These are phyloP conservation scores for Regulus satrapa DNA, from an alignment of 2,113 vertebrate species.

Conservation along the genomic window DNA sequence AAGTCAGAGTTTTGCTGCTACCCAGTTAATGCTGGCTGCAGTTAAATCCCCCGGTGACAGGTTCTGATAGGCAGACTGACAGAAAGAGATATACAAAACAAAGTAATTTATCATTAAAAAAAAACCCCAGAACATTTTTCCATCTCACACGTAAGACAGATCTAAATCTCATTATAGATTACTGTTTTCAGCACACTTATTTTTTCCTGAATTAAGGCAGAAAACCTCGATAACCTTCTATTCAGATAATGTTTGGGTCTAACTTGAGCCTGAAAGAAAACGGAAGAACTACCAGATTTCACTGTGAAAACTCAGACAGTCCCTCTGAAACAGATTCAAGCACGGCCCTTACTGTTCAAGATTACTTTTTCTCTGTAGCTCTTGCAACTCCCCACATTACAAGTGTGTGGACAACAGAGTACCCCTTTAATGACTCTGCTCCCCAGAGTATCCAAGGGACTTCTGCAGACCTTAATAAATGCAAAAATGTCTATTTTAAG, in stretches of 20 bases:
- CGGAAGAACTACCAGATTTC: neutral
- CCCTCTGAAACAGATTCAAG: neutral
- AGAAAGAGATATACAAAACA: constrained; percentile 27
- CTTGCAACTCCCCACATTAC: neutral
- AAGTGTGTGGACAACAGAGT: neutral
- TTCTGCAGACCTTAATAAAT: neutral
- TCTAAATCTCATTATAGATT: neutral
- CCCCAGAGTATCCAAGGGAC: neutral
- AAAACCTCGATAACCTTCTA: neutral
- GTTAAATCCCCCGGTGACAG: neutral
- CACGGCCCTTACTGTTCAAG: neutral
- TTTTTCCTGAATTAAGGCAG: neutral
- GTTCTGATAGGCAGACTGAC: constrained; percentile 42
- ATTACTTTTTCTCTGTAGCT: neutral
- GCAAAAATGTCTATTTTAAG: neutral
- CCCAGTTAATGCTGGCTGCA: constrained; percentile 9
- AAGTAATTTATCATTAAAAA: constrained; percentile 29
- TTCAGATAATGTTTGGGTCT: neutral
- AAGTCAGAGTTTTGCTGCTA: constrained; percentile 39
- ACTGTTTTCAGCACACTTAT: neutral
- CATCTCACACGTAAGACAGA: neutral
- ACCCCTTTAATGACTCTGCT: neutral
- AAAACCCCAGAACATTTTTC: neutral
- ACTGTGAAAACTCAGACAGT: neutral
- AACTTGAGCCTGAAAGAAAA: neutral